Percentiles rank a stretch among this genome's conserved stretches.
These are phyloP conservation scores for Actinostola sp. DNA, from an alignment of 92 coral and sea anemone species.

Conservation along the genomic window DNA sequence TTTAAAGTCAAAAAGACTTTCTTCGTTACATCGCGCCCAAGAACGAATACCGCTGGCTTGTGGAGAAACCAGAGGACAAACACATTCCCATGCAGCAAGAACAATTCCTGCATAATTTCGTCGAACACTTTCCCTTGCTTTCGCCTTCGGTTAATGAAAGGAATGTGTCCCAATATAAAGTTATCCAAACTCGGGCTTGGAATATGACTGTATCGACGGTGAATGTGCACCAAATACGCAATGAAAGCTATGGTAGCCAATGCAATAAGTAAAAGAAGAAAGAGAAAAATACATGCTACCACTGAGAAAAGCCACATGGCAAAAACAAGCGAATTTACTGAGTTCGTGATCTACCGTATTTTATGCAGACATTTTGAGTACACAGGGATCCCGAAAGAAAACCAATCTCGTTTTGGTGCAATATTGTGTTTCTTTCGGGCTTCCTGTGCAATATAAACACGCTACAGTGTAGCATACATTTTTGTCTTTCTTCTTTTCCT, in stretches of 20 bases:
- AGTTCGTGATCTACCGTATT: not conserved
- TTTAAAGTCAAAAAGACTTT: conserved; percentile 44
- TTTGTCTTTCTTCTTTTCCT: too few species aligned
- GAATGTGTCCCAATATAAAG: conserved; percentile 66
- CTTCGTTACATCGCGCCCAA: conserved; percentile 46
- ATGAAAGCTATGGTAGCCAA: conserved; percentile 10
- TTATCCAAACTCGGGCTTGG: conserved; percentile 75
- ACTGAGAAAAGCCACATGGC: conserved; percentile 1
- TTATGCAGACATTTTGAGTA: too few species aligned
- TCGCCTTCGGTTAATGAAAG: conserved; percentile 32
- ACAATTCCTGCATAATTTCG: conserved; percentile 32
- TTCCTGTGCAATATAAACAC: too few species aligned
- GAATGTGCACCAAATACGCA: conserved; percentile 33
- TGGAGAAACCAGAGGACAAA: conserved; percentile 52
- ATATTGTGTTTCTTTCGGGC: too few species aligned
- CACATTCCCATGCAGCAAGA: conserved; percentile 57
- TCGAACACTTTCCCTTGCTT: conserved; percentile 19
- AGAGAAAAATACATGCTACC: not conserved
- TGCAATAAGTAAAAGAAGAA: not conserved
- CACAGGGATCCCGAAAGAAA: conserved; percentile 9
- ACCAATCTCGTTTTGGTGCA: too few species aligned
- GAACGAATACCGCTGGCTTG: conserved; percentile 34
- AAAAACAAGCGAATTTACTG: not conserved
- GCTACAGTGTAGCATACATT: too few species aligned
- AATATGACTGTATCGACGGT: conserved; percentile 50